Conservation (phyloP, 1,140 invertebrate genomes). For the Lithobius niger region DNA sequence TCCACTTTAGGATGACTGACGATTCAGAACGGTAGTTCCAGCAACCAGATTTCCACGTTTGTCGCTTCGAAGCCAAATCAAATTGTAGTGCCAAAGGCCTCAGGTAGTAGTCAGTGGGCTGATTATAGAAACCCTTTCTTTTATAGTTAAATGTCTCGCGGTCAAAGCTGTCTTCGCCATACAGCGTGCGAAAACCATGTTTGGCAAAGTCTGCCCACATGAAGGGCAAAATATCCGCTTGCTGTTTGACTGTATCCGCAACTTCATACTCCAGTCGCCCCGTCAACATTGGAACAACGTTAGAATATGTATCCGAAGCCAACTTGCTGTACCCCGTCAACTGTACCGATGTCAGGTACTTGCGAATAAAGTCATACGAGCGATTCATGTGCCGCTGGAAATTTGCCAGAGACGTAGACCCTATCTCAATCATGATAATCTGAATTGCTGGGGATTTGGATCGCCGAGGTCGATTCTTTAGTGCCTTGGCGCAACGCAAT, state of each 20-base stretch:
- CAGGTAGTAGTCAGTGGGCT: slow-evolving; percentile 69
- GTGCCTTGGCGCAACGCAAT: slow-evolving; percentile 21
- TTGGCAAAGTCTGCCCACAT: slow-evolving; percentile 32
- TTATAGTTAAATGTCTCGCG: slow-evolving; percentile 70
- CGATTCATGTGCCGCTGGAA: slow-evolving; percentile 64
- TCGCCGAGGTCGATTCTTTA: too few species aligned
- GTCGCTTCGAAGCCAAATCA: slow-evolving; percentile 5
- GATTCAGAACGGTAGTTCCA: neutral
- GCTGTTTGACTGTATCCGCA: too few species aligned
- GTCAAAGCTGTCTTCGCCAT: slow-evolving; percentile 57
- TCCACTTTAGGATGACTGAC: neutral
- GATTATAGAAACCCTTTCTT: slow-evolving; percentile 57
- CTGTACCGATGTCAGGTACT: slow-evolving; percentile 45
- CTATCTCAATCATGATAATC: slow-evolving; percentile 69
- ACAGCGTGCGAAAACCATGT: slow-evolving; percentile 58
- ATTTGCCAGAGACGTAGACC: slow-evolving; percentile 71
- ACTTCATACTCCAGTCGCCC: slow-evolving; percentile 34
- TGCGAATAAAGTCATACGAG: too few species aligned
- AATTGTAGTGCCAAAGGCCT: slow-evolving; percentile 44
- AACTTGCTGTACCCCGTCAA: slow-evolving; percentile 81
- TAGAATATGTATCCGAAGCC: slow-evolving; percentile 69
- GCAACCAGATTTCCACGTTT: neutral
- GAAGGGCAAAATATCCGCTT: too few species aligned
- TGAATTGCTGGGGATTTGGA: too few species aligned
- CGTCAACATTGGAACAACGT: slow-evolving; percentile 54